Evolutionary conservation across 30 jellyfish, hydroid and myxozoan genomes (phyloP).

Genomic region (Hydra vulgaris): DNA sequence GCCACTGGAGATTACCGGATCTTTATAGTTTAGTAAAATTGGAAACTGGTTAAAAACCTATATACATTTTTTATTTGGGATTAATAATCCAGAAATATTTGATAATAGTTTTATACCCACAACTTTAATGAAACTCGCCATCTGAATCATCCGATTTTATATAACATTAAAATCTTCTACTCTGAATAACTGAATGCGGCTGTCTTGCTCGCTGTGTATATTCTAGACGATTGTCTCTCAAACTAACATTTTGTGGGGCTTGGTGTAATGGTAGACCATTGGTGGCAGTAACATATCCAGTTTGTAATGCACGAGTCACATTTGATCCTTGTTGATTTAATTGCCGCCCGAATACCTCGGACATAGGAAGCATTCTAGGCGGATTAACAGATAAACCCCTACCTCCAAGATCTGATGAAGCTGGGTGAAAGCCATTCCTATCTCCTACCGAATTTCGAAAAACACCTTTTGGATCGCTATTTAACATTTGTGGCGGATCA

Average conservation of each 20-base stretch:
- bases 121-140: too few relatives aligned
- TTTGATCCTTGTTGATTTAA: conserved; percentile 11
- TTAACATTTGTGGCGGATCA: not conserved
- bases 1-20: too few relatives aligned
- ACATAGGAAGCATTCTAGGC: conserved; percentile 9
- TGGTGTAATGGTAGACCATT: conserved; percentile 24
- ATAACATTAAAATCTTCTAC: too few relatives aligned
- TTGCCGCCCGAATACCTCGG: conserved; percentile 27
- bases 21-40: too few relatives aligned
- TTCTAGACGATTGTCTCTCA: conserved; percentile 27
- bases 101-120: too few relatives aligned
- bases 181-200: too few relatives aligned
- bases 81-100: too few relatives aligned
- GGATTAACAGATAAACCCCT: conserved; percentile 15
- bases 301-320: conserved; percentile 23
- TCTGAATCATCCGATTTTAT: too few relatives aligned
- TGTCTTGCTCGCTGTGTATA: conserved; percentile 17
- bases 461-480: not conserved
- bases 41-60: too few relatives aligned
- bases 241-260: conserved; percentile 9
- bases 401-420: conserved; percentile 16
- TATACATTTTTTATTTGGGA: too few relatives aligned
- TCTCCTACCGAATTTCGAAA: conserved; percentile 16
- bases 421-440: conserved; percentile 28
- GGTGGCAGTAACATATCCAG: conserved; percentile 28